phyloP scores from a whole-genome alignment of 1,140 invertebrate genomes.

The Pogonognathellus flavescens region DNA sequence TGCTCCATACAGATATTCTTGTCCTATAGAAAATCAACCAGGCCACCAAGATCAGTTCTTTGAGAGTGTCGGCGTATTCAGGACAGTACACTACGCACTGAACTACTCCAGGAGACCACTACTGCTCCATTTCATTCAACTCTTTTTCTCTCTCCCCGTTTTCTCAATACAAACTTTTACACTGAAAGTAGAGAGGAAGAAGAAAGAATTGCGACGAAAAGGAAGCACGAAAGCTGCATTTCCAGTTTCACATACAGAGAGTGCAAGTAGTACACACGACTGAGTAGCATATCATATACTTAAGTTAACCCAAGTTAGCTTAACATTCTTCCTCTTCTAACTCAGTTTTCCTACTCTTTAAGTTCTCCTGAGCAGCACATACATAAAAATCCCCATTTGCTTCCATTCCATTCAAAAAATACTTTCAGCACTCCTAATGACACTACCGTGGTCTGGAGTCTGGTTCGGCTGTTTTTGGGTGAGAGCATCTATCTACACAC shows the following conservation, averaged over 20 bases:
- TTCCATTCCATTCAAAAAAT: conserved; percentile 47
- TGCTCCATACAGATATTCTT: neutral
- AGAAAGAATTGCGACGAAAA: conserved; percentile 41
- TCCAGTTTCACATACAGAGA: neutral
- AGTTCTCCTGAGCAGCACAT: neutral
- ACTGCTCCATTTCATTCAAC: too few species aligned
- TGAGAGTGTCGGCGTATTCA: too few species aligned
- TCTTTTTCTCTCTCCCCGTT: neutral
- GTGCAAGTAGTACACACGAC: conserved; percentile 9
- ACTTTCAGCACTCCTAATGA: conserved; percentile 41
- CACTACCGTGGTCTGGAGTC: conserved; percentile 27
- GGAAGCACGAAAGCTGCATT: conserved; percentile 40
- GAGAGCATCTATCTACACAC: neutral
- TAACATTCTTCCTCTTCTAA: conserved; percentile 14
- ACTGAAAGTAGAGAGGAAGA: conserved; percentile 5
- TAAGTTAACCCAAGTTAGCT: conserved; percentile 43
- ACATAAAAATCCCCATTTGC: conserved; percentile 40
- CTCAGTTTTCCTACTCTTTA: neutral
- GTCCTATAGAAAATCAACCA: too few species aligned
- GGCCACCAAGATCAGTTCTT: too few species aligned
- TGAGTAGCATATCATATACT: conserved; percentile 47
- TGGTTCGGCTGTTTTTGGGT: neutral
- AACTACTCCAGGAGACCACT: too few species aligned
- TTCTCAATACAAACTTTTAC: conserved; percentile 17
- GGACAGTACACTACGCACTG: too few species aligned